Evolutionary conservation across 2,797 vertebrate genomes (phyloP).

Genomic region (Pampus argenteus): DNA sequence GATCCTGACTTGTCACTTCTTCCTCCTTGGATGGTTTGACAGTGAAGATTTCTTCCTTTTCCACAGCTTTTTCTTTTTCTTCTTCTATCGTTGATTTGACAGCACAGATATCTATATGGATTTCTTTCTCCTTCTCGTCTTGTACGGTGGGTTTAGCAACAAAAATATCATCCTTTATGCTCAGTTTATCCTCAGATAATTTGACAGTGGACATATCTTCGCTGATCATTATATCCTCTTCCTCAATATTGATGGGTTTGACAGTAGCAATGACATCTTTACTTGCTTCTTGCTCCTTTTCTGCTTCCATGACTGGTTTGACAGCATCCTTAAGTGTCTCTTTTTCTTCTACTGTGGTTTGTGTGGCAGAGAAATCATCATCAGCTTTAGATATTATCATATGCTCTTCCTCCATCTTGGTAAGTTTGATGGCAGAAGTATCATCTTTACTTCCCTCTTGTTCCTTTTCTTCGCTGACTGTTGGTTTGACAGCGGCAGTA

Average conservation of each 20-base stretch:
- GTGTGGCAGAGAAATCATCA: conserved; percentile 12
- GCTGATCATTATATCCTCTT: conserved; percentile 25
- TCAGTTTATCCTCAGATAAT: conserved; percentile 34
- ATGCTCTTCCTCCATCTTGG: conserved; percentile 19
- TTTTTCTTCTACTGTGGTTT: conserved; percentile 23
- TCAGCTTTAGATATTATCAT: conserved; percentile 25
- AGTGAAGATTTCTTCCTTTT: conserved; percentile 30
- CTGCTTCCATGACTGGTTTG: conserved; percentile 27
- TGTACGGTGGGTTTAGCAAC: background rate
- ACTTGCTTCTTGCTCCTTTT: conserved; percentile 29
- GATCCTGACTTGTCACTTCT: conserved; percentile 29
- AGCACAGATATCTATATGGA: conserved; percentile 36
- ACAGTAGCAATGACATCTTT: conserved; percentile 24
- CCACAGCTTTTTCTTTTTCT: conserved; percentile 37
- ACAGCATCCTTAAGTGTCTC: conserved; percentile 28
- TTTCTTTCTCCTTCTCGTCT: conserved; percentile 47
- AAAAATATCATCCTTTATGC: conserved; percentile 13
- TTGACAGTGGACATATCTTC: conserved; percentile 32
- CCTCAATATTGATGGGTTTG: conserved; percentile 25
- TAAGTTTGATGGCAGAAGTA: background rate
- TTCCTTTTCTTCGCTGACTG: conserved; percentile 27
- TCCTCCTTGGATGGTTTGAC: conserved; percentile 46
- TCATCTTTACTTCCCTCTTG: conserved; percentile 41
- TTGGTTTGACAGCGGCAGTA: conserved; percentile 26
- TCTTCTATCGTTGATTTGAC: conserved; percentile 33